A percentile compares a stretch with the other conserved stretches of the same genome.
phyloP scores from a whole-genome alignment of 2,113 vertebrate species.

The Trichechus manatus region DNA sequence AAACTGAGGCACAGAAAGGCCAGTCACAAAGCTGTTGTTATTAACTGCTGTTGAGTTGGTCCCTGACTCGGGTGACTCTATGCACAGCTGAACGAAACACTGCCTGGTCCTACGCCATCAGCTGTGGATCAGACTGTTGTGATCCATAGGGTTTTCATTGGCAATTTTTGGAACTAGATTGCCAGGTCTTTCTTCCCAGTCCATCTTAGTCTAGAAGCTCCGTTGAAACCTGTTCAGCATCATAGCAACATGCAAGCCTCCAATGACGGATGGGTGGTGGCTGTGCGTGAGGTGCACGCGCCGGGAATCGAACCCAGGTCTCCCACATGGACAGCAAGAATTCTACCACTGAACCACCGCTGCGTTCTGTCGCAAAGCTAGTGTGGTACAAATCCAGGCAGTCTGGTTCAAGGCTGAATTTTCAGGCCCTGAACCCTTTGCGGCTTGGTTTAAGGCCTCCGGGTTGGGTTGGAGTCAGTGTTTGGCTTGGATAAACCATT shows the following conservation, averaged over 20 bases:
- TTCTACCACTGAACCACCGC: too few species aligned
- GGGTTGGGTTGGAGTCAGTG: accelerated
- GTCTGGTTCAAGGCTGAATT: not conserved
- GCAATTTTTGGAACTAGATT: not conserved
- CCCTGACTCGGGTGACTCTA: not conserved
- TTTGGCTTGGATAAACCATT: not conserved
- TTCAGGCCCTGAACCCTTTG: too few species aligned
- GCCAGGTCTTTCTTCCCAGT: not conserved
- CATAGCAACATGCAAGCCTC: not conserved
- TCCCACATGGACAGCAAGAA: not conserved
- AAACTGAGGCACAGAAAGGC: not conserved
- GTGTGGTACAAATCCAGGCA: not conserved
- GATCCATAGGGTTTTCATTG: not conserved
- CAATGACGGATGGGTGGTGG: not conserved
- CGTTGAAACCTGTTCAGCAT: not conserved
- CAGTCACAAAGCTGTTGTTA: not conserved
- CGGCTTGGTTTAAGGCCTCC: accelerated
- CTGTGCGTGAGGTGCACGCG: not conserved
- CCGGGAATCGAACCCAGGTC: not conserved
- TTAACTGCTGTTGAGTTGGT: too few species aligned
- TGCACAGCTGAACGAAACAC: not conserved
- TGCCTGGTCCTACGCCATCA: too few species aligned
- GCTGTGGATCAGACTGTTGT: too few species aligned
- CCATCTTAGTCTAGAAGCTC: not conserved
- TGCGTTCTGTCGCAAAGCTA: too few species aligned